phyloP scores from a whole-genome alignment of 2,113 vertebrate species.

The Megatriorchis doriae region DNA sequence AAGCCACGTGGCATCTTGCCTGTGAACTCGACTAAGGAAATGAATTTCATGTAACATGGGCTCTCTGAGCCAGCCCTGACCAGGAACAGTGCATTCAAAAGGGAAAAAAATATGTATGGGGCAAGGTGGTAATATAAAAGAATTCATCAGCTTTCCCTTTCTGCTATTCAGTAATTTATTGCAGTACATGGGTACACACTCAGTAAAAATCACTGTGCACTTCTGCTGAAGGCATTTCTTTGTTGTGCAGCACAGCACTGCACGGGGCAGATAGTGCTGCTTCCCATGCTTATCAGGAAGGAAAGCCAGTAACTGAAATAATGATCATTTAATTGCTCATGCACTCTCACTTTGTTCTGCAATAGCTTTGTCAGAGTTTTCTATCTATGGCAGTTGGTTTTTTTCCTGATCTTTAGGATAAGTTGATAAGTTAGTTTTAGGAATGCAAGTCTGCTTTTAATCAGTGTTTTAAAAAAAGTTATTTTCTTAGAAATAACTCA shows the following conservation, averaged over 20 bases:
- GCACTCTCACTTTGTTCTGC: neutral
- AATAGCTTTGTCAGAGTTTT: neutral
- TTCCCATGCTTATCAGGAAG: neutral
- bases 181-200: neutral
- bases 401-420: neutral
- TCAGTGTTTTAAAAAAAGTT: neutral
- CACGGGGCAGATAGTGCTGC: neutral
- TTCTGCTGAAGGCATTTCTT: neutral
- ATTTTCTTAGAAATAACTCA: neutral
- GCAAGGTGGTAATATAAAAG: neutral
- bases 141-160: neutral
- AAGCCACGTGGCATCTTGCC: fast-evolving
- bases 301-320: neutral
- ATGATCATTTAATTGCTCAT: neutral
- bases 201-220: neutral
- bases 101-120: neutral
- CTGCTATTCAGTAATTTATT: neutral
- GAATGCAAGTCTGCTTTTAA: neutral
- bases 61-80: neutral
- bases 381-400: neutral
- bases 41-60: neutral
- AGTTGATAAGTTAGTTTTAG: neutral
- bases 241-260: neutral
- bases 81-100: neutral
- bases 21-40: neutral